A percentile compares a stretch with the other conserved stretches of the same genome.
Conservation (phyloP, 2,888 invertebrate genomes). For the Conomelus anceps region DNA sequence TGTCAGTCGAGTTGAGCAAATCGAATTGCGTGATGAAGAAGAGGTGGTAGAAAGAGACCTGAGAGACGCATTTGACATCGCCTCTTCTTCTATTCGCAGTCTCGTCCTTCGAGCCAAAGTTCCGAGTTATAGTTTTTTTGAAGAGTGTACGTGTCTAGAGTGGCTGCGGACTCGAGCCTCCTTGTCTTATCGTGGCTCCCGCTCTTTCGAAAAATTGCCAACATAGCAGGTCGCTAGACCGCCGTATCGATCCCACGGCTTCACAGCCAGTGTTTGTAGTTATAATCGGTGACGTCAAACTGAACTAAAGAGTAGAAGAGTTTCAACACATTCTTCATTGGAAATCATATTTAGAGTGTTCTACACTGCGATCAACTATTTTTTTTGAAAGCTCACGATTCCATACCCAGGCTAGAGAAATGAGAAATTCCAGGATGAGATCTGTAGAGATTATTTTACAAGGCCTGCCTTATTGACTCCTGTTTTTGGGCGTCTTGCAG, state of each 20-base stretch:
- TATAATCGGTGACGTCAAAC: neutral
- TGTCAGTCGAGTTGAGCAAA: neutral
- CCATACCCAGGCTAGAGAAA: too few relatives aligned
- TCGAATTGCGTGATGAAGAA: neutral
- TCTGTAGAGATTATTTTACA: too few relatives aligned
- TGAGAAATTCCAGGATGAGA: too few relatives aligned
- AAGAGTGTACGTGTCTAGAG: neutral
- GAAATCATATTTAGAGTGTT: too few relatives aligned
- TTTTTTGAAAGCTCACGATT: too few relatives aligned
- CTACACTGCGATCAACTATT: too few relatives aligned
- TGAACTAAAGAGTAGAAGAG: neutral
- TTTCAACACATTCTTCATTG: neutral
- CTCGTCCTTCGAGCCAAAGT: neutral
- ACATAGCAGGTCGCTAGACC: neutral
- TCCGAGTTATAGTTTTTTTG: neutral
- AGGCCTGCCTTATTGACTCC: too few relatives aligned
- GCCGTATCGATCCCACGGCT: neutral
- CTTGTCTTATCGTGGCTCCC: neutral
- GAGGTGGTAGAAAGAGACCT: neutral
- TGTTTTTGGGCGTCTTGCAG: too few relatives aligned
- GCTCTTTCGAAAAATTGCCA: neutral
- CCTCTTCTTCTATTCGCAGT: neutral
- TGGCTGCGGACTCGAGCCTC: neutral
- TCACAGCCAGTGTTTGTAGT: neutral
- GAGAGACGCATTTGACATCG: neutral